Base-by-base conservation (phyloP, 2,797 vertebrate genomes). In the Cuniculus paca region DNA sequence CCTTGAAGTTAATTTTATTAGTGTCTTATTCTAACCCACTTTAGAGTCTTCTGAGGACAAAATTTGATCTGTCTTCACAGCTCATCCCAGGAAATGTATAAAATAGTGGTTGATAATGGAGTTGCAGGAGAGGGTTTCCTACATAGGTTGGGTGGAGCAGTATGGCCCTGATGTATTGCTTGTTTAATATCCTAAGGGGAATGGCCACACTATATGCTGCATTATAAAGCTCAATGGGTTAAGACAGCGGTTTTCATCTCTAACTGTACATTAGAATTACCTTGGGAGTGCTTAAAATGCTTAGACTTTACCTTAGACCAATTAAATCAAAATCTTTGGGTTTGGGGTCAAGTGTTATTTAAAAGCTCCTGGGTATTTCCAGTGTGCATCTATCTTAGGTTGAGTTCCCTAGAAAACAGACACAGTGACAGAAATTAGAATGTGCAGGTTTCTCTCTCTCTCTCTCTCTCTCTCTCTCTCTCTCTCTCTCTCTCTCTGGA, bases 1-100 rank as follows among this genome's bases (percentile, higher is more conserved):
- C 7, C 34, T 91, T 48, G 48, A 89, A 93, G 70, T 95, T 96
- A 94, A 95, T 96, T 96, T 89, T 93, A 91, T 93, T 96, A 94
- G 61, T 96, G 45, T 81, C n/a, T 97, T 92, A 81, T 89, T 96
- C 72, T 96, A 94, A 95, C 82, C 70, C 60, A 96, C 31, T 93
- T 94, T 87, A 28, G 93, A 87, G 58, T 92, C 20, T 94, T 91
- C 45, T 65, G 86, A 95, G 86, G 63, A 88, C 16, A 95, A 92
- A 65, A 56, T 28, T 65, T 91, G 13, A 95, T 94, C 89, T 42
- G 12, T 81, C 22, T 95, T 96, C 52, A 80, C 16, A 89, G 26
- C 19, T 94, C 34, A 63, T 91, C 28, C 22, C 31, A 86, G 31
- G 19, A 94, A 92, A 89, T 54, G 16, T 19, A 63, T 85, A 58